Evolutionary conservation across 2,113 vertebrate species (phyloP).

Genomic region (Lycocorax pyrrhopterus): DNA sequence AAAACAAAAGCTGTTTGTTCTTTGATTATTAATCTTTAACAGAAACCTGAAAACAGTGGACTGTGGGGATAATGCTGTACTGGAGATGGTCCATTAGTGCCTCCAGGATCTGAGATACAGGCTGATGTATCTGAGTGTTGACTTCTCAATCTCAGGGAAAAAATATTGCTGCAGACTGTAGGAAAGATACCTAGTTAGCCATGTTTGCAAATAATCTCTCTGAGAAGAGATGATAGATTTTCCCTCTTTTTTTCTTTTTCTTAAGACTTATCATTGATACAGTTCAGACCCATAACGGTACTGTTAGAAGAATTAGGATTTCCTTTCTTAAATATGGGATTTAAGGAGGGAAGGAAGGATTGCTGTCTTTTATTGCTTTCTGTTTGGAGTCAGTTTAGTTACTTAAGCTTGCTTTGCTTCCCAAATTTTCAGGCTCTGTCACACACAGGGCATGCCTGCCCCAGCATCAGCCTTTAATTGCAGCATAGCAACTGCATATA

Average conservation of each 20-base stretch:
- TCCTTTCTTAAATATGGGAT: neutral
- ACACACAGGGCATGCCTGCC: neutral
- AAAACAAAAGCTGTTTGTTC: slow-evolving; percentile 42
- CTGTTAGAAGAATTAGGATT: neutral
- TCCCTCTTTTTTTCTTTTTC: no score
- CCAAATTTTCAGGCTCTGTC: neutral
- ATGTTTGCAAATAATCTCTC: neutral
- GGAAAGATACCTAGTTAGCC: neutral
- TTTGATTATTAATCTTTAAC: slow-evolving; percentile 39
- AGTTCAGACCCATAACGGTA: neutral
- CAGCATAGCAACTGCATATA: neutral
- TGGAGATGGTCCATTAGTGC: neutral
- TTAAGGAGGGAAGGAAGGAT: neutral
- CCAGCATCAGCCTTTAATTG: neutral
- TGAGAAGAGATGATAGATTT: neutral
- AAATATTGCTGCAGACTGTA: neutral
- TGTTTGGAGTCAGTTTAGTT: neutral
- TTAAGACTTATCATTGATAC: neutral
- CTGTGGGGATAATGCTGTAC: neutral
- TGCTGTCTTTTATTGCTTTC: neutral
- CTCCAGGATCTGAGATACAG: neutral
- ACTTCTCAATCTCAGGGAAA: neutral
- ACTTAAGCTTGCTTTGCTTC: neutral
- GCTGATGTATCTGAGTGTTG: neutral
- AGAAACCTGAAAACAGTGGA: neutral